Evolutionary conservation across 2,888 invertebrate genomes (phyloP).

Genomic region (Galeruca laticollis): DNA sequence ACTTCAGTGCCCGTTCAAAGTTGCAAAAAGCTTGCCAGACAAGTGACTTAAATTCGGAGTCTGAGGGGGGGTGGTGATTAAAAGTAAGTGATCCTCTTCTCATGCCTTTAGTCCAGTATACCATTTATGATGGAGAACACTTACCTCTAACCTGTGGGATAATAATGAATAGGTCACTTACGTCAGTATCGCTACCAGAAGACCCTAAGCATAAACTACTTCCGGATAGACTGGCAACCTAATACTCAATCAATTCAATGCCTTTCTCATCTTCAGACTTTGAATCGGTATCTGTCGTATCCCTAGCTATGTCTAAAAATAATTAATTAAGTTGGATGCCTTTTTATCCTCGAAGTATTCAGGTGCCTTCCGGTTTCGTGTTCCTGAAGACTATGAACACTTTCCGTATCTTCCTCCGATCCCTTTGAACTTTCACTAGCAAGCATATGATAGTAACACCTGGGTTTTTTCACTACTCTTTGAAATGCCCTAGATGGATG

Average conservation of each 20-base stretch:
- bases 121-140: too few relatives aligned
- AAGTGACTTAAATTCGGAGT: too few relatives aligned
- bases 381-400: conserved; percentile 74
- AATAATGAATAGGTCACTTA: too few relatives aligned
- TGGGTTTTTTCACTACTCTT: conserved; percentile 49
- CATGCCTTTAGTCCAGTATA: too few relatives aligned
- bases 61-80: too few relatives aligned
- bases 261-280: conserved; percentile 49
- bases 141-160: too few relatives aligned
- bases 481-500: conserved; percentile 36
- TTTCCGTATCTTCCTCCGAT: conserved; percentile 68
- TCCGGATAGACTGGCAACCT: conserved; percentile 69
- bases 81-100: too few relatives aligned
- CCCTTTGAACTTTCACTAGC: conserved; percentile 66
- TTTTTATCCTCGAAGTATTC: conserved; percentile 36
- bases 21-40: too few relatives aligned
- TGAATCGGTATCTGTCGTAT: conserved; percentile 63
- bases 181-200: conserved; percentile 71
- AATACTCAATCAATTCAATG: conserved; percentile 60
- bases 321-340: conserved; percentile 51
- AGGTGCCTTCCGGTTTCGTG: conserved; percentile 74
- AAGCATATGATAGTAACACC: conserved; percentile 59
- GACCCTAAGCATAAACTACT: conserved; percentile 53
- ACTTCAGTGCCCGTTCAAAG: too few relatives aligned
- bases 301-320: conserved; percentile 64